Percentiles rank a stretch among this genome's conserved stretches.
Evolutionary conservation across 2,113 vertebrate genomes (phyloP).

Genomic region (Burhinus oedicnemus): DNA sequence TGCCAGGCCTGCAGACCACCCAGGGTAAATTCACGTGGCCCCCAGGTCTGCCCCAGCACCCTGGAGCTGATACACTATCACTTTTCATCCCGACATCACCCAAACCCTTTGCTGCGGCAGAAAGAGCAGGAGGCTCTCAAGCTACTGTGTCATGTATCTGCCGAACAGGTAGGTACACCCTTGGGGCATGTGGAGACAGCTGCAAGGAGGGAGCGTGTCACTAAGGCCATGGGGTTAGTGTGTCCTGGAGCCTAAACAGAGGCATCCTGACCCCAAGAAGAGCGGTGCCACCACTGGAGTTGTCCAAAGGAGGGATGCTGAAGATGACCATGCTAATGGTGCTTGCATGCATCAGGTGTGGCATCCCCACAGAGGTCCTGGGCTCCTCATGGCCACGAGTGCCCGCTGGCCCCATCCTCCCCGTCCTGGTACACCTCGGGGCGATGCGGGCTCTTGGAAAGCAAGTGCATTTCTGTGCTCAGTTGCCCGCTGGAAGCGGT

Average conservation of each 20-base stretch:
- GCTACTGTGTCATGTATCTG: fast-evolving
- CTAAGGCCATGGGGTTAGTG: fast-evolving
- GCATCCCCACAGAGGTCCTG: too few relatives aligned
- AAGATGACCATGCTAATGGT: not conserved
- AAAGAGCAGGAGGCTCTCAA: not conserved
- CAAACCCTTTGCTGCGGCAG: not conserved
- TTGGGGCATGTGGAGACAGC: too few relatives aligned
- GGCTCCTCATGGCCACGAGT: fast-evolving
- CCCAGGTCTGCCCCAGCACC: not conserved
- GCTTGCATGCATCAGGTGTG: too few relatives aligned
- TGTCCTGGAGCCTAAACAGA: not conserved
- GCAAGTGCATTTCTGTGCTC: fast-evolving
- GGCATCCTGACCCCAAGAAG: fast-evolving
- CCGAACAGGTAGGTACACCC: too few relatives aligned
- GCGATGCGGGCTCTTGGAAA: fast-evolving
- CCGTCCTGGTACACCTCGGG: fast-evolving
- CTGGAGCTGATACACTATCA: fast-evolving
- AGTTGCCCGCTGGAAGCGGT: not conserved
- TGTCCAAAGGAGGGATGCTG: not conserved
- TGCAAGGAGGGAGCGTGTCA: not conserved
- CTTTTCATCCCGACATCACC: fast-evolving
- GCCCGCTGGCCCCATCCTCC: not conserved
- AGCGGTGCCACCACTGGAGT: not conserved
- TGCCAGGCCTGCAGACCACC: not conserved
- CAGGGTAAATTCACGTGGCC: not conserved